Base-by-base conservation (phyloP, 2,797 vertebrate species). In the Synanceia verrucosa region DNA sequence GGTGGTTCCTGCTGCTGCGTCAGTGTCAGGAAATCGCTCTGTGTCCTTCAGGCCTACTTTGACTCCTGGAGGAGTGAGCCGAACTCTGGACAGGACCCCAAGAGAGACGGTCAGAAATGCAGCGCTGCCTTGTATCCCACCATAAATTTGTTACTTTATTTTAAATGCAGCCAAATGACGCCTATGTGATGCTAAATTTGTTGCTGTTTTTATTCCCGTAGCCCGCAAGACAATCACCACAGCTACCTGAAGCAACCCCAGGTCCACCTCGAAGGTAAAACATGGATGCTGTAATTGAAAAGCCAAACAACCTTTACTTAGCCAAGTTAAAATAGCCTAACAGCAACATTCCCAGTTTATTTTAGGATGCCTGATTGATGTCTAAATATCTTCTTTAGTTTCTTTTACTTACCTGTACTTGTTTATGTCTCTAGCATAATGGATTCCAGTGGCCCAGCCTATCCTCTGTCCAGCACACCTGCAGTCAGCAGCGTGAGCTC, bases 41-140 rank as follows among this genome's bases (percentile, higher is more conserved):
- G 91, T 95, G 37, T 97, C 97, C 89, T 97, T 97, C 91, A 96
- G 96, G 85, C 96, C 98, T 0, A 97, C 96, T 73, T 90, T 99
- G 66, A 96, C 95, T 65, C 94, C 96, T 29, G 89, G 94, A 79
- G 91, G 93, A 79, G 80, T 90, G 70, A 94, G 87, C 82, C 91
- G 94, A 86, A 78, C 88, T 80, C 80, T 92, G 82, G 95, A 95
- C 82, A 95, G 92, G 86, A 94, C 92, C 70, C 73, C 57, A 78
- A 95, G 93, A 82, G 94, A 96, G 78, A 95, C 82, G 82, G 97
- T 99, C 70, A 94, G 96, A 89, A 52, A 28, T n/a, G n/a, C 6
- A 34, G 2, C 34, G 18, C 12, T n/a, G 41, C 21, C 3, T 65
- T 68, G 19, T 44, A 12, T 36, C 5, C 7, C n/a, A 26, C 12